Conservation (phyloP, 2,888 invertebrate genomes). For the Cecidostiba fungosa region DNA sequence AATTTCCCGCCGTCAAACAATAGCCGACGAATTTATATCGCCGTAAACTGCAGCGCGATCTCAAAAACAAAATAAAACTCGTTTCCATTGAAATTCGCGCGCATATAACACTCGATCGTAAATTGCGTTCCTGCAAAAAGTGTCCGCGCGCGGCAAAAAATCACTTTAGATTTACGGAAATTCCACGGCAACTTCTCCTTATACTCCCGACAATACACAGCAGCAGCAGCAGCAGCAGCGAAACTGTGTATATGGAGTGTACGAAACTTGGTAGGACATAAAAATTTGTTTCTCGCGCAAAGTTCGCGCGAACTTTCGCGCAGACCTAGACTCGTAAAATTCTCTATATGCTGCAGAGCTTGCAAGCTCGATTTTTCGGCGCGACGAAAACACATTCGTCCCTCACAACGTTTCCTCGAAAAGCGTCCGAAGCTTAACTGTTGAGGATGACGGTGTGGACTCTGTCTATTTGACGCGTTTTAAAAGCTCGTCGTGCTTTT, state of each 20-base stretch:
- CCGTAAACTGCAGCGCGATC: too few species aligned
- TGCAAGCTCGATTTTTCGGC: background rate
- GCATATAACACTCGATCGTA: background rate
- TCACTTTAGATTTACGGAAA: background rate
- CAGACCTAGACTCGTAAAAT: slow-evolving; percentile 5
- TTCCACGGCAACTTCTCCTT: background rate
- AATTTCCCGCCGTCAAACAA: background rate
- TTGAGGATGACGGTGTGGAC: background rate
- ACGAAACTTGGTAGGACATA: background rate
- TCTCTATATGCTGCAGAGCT: background rate
- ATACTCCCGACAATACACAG: background rate
- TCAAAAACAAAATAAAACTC: background rate
- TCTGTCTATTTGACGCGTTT: background rate
- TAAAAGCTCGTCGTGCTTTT: too few species aligned
- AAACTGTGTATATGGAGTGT: background rate
- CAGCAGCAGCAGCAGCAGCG: background rate
- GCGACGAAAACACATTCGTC: background rate
- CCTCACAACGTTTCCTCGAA: background rate
- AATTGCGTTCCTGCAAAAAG: background rate
- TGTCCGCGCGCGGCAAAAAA: background rate
- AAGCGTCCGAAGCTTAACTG: background rate
- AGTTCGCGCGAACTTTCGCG: slow-evolving; percentile 20
- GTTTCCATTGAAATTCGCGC: background rate
- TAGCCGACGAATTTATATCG: too few species aligned
- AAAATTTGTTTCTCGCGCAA: slow-evolving; percentile 6